These are phyloP conservation scores for Drosophila vallismaia DNA, from an alignment of 2,888 invertebrate genomes.

Conservation along the genomic window DNA sequence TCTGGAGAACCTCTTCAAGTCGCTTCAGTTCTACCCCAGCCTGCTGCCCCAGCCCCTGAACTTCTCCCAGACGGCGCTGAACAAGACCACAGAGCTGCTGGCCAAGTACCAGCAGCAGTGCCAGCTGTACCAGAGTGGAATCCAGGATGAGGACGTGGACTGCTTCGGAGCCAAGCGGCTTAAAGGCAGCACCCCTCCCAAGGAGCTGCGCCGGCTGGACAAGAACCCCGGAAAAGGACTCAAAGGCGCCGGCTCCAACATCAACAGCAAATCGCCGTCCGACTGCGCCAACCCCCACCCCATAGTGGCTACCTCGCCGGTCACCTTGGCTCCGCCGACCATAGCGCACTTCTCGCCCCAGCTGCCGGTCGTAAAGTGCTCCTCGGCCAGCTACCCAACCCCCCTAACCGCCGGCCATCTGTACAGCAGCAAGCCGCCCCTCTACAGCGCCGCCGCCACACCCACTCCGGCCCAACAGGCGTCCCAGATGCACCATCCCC, in stretches of 20 bases:
- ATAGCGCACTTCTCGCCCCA: slow-evolving; percentile 72
- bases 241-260: slow-evolving; percentile 31
- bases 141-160: slow-evolving; percentile 53
- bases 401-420: slow-evolving; percentile 51
- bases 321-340: slow-evolving; percentile 58
- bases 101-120: slow-evolving; percentile 84
- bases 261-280: slow-evolving; percentile 51
- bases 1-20: slow-evolving; percentile 83
- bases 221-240: slow-evolving; percentile 83
- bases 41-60: slow-evolving; percentile 83
- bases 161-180: slow-evolving; percentile 72
- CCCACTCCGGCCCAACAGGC: slow-evolving; percentile 66
- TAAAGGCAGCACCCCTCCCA: slow-evolving; percentile 63
- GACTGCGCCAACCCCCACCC: slow-evolving; percentile 63
- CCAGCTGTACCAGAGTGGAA: slow-evolving; percentile 77
- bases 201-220: slow-evolving; percentile 84
- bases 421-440: slow-evolving; percentile 58
- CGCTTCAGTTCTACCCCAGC: slow-evolving; percentile 83
- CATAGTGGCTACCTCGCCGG: slow-evolving; percentile 67
- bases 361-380: slow-evolving; percentile 64
- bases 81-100: slow-evolving; percentile 82
- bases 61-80: slow-evolving; percentile 83
- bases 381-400: slow-evolving; percentile 59
- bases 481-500: slow-evolving; percentile 55
- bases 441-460: slow-evolving; percentile 60